Evolutionary conservation across 1,140 invertebrate genomes (phyloP).

Genomic region (Drosophila sturtevanti): DNA sequence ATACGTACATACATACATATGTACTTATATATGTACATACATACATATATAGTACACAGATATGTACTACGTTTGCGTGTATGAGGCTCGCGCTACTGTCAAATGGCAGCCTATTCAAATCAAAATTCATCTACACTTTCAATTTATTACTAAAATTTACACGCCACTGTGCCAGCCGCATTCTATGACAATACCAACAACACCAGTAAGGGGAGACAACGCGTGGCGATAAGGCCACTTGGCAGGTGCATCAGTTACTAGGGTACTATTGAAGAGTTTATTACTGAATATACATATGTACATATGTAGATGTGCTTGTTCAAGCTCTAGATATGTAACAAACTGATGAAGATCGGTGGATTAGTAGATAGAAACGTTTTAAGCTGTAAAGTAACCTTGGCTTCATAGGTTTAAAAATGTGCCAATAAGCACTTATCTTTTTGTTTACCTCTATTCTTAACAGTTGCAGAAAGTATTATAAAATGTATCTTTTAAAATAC

Average conservation of each 20-base stretch:
- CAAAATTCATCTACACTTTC: conserved; percentile 56
- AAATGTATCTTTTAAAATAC: no score
- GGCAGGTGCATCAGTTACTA: conserved; percentile 56
- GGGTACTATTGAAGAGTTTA: conserved; percentile 30
- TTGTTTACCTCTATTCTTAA: no score
- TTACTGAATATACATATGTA: conserved; percentile 18
- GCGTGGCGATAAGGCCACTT: conserved; percentile 62
- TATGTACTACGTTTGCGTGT: neutral
- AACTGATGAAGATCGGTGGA: neutral
- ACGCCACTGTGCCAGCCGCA: conserved; percentile 39
- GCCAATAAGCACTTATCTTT: no score
- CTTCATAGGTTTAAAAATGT: no score
- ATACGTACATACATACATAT: neutral
- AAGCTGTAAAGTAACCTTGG: no score
- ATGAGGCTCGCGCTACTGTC: conserved; percentile 46
- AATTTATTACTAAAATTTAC: conserved; percentile 17
- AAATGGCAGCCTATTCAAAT: conserved; percentile 60
- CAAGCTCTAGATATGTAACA: no score
- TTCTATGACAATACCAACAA: conserved; percentile 35
- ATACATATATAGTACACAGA: no score
- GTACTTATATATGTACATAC: neutral
- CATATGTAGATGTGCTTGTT: no score
- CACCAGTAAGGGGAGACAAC: conserved; percentile 23
- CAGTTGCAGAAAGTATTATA: no score
- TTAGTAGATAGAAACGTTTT: no score